Evolutionary conservation across 1,140 invertebrate species (phyloP), one percentile per base, ranked within the genome.

Genomic region (Drosophila bifasciata): DNA sequence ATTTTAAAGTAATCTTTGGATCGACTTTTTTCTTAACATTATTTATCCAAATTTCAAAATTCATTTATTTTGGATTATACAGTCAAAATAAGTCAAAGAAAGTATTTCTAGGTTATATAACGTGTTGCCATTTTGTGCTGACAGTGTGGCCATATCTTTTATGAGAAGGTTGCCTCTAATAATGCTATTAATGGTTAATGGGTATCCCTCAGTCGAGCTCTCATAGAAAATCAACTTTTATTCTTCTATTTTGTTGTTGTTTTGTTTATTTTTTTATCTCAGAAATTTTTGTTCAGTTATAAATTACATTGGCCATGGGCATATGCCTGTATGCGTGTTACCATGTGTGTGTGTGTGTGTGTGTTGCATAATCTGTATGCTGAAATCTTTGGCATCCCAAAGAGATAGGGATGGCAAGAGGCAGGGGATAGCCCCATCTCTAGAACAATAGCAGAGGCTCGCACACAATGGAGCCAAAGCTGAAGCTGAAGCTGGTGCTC

Each of bases 241-340:
- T 21, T 53, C 15, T 23, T 17, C 19, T 8, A 50, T 72, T 72
- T 62, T 39, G 19, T 59, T n/a, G n/a, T 46, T 36, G 13, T 15
- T n/a, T 46, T 15, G 23, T 55, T 46, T 58, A 1, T 9, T 25
- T 16, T 58, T 71, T 66, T 83, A 64, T 60, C 64, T 71, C 62
- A 60, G 83, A 78, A 66, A 78, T 88, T 86, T 86, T 86, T 76
- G 78, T 79, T 88, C 62, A 76, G 83, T 88, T 88, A 88, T 88
- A 88, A 88, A 88, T 88, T 88, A 88, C 83, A 25, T 40, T 58
- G 63, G 61, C 76, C 81, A 78, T 59, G 53, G 76, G 80, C 81
- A 70, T 52, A 36, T 41, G 64, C 25, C 59, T 19, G 43, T 17
- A 28, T 28, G 41, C 15, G 43, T 56, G 41, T 52, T 63, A 56